Conservation (phyloP, 2,888 invertebrate species). For the Gryllus longicercus region DNA sequence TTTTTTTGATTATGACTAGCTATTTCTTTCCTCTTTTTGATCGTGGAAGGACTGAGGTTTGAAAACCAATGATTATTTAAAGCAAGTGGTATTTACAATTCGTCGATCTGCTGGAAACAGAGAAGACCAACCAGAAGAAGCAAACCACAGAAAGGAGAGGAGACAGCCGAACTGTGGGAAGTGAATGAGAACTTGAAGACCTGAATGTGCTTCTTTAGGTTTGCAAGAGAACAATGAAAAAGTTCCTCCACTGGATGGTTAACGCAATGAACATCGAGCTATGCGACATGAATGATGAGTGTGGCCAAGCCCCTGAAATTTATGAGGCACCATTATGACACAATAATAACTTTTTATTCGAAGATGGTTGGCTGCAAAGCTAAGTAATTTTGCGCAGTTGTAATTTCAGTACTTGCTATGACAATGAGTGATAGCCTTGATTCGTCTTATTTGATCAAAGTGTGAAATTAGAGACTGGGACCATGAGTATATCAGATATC, state of each 20-base stretch:
- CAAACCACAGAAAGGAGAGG: slow-evolving; percentile 22
- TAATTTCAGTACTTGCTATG: slow-evolving; percentile 70
- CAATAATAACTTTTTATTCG: slow-evolving; percentile 59
- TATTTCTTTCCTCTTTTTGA: background rate
- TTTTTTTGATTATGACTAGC: background rate
- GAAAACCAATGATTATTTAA: background rate
- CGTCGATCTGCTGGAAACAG: background rate
- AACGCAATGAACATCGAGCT: slow-evolving; percentile 65
- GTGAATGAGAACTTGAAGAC: slow-evolving; percentile 57
- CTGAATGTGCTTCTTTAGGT: slow-evolving; percentile 54
- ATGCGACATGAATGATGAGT: slow-evolving; percentile 76
- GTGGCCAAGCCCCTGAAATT: slow-evolving; percentile 76
- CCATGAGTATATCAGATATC: slow-evolving; percentile 70
- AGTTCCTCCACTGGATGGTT: slow-evolving; percentile 54
- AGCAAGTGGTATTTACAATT: background rate
- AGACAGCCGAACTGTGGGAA: slow-evolving; percentile 47
- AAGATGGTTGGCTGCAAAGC: slow-evolving; percentile 54
- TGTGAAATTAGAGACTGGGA: slow-evolving; percentile 71
- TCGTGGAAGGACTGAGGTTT: background rate
- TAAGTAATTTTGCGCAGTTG: slow-evolving; percentile 65
- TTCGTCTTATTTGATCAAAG: slow-evolving; percentile 57
- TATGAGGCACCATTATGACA: slow-evolving; percentile 61
- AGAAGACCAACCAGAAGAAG: background rate
- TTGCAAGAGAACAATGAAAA: slow-evolving; percentile 52
- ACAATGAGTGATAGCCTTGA: slow-evolving; percentile 55